Evolutionary conservation across 2,888 invertebrate species (phyloP), one percentile per base, ranked within the genome.

Genomic region (Amblyteles armatorius): DNA sequence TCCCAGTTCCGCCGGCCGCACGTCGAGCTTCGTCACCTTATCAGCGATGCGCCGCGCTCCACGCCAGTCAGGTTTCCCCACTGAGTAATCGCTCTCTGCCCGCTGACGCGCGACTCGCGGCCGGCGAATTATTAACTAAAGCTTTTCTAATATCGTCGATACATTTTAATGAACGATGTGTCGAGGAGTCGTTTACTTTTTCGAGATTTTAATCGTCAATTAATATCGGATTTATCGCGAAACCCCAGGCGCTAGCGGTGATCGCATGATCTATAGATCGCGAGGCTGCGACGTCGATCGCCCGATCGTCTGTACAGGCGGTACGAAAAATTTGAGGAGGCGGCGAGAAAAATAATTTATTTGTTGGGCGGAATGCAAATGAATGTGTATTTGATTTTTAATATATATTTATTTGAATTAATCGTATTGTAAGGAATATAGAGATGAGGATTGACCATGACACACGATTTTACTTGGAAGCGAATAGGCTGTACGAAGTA

Each of bases 151-250:
- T 76, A 63, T 68, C 73, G 52, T 73, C 82, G 76, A 83, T 83
- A 83, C 73, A 83, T 82, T 83, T 83, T 83, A 83, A 85, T 85
- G 78, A 60, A 80, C 76, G 68, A 82, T 29, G 73, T 69, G 85
- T 85, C 85, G 77, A 68, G 69, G 55, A 50, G 72, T 83, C 73
- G 68, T 85, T 72, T n/a, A 69, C 82, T 78, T 63, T 76, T 6
- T 3, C 50, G 65, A 68, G 82, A 85, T 85, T 85, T 80, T 85
- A 83, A 85, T 83, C 82, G 63, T 44, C 85, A 79, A 85, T 85
- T 85, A 85, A 85, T 83, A 77, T 0, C 73, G 77, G 52, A 85
- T 85, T 85, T 83, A 85, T 85, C 44, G 82, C 79, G n/a, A 77
- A 73, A 68, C 16, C 3, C 60, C 57, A 22, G 13, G 55, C 55